A percentile compares a stretch with the other conserved stretches of the same genome.
Evolutionary conservation across 2,113 vertebrate genomes (phyloP).

Genomic region (Campylomormyrus tamandua): DNA sequence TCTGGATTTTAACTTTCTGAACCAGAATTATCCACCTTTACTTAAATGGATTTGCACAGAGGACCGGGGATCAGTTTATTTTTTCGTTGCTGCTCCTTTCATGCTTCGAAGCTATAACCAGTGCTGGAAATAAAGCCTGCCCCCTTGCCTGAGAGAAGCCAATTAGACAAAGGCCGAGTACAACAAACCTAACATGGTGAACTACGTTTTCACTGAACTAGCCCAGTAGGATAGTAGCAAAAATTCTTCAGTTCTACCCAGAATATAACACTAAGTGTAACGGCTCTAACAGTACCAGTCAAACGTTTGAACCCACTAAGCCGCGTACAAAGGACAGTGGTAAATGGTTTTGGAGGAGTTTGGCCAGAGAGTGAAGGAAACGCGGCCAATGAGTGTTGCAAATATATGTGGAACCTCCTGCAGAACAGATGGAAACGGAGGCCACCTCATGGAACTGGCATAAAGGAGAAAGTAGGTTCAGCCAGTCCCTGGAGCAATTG

Average conservation of each 20-base stretch:
- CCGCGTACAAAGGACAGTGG: neutral
- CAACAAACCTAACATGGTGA: neutral
- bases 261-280: neutral
- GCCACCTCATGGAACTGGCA: neutral
- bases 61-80: neutral
- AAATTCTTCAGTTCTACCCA: neutral
- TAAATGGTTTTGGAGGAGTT: neutral
- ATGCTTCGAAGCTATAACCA: neutral
- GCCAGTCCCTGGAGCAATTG: neutral
- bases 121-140: neutral
- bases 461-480: neutral
- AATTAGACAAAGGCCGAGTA: neutral
- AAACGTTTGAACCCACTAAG: neutral
- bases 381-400: neutral
- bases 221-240: neutral
- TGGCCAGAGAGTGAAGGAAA: neutral
- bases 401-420: neutral
- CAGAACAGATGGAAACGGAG: neutral
- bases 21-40: neutral
- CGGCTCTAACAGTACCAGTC: neutral
- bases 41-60: neutral
- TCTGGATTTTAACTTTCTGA: neutral
- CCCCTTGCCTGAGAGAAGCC: neutral
- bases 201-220: neutral
- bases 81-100: neutral